Evolutionary conservation across 53 echinoderm and acorn worm species (phyloP), one percentile per base, ranked within the genome.

Genomic region (Paelopatides confundens): DNA sequence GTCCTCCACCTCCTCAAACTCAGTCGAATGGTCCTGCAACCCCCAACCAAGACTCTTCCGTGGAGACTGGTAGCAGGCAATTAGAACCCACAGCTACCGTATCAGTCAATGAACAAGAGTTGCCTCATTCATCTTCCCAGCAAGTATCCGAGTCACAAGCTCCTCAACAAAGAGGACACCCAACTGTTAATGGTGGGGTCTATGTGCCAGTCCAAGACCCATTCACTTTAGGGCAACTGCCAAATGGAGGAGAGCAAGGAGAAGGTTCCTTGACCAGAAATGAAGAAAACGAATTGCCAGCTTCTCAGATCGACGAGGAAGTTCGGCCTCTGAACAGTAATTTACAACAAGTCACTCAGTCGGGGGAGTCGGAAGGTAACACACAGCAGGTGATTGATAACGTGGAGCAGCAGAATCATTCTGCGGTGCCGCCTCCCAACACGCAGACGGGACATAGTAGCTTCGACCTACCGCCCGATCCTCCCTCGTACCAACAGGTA

Each of bases 401-500:
- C 18, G 58, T 58, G n/a, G 58, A 40, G 3, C 35, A 49, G 37
- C 66, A 38, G 10, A 26, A 13, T 46, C 65, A 35, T 21, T 5
- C 62, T 36, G 85, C 87, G 3, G 67, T 53, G 71, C 37, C 68
- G 24, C 58, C 70, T 27, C 70, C 82, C 31, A 90, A 85, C 3
- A 46, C 48, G 24, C 90, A 86, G 14, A 48, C 71, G 32, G 52
- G n/a, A 36, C 46, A 63, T 15, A n/a, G n/a, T n/a, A 31, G 24
- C 51, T 71, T 23, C 11, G 39, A 26, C 36, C 71, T 93, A 31
- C 93, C 89, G 28, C 92, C 82, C 0, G 96, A 96, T 62, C 96
- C 96, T 7, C 96, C 96, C 27, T 87, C 95, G 35, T 96, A 96
- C 47, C 94, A 96, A 62, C 91, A 96, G 29, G 96, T 96, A 9